Evolutionary conservation across 2,888 invertebrate genomes (phyloP), one percentile per base, ranked within the genome.

Genomic region (Acronicta leporina): DNA sequence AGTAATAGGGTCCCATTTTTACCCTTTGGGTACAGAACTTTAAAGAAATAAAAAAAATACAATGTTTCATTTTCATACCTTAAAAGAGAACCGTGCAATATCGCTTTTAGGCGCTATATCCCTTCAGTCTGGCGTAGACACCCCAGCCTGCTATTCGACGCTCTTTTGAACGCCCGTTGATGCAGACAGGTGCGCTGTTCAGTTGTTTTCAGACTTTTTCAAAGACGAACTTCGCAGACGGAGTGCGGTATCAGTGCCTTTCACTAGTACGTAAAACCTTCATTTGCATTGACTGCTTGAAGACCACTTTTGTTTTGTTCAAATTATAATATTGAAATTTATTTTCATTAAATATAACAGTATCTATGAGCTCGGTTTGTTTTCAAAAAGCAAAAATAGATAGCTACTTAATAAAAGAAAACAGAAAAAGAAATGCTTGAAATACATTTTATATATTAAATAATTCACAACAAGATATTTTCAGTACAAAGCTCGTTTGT

Each of bases 161-260:
- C 82, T 83, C 82, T 84, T 84, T 86, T 82, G 77, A 82, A 72
- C 73, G 78, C 55, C 68, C 82, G 87, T 88, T 88, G 87, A 88
- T 69, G 86, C 80, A 85, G 84, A 83, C 87, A 88, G 88, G 87
- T 88, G 87, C 82, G 84, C 82, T 80, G 83, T 82, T 77, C 70
- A 65, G 65, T 73, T 68, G 73, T 68, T 73, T 13, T 20, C 49
- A 67, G 88, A 92, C 83, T 90, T 92, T 88, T 88, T 85, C 87
- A 90, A 90, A 91, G 87, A 83, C 78, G 80, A 92, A 92, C 91
- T 92, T 92, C 62, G 76, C 89, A 92, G 92, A 92, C 92, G 40
- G 57, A 58, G 57, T 65, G 68, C 64, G 50, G 60, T 70, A 73
- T 76, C 74, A 63, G 68, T 66, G 62, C 63, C 62, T 68, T 74